A percentile compares a stretch with the other conserved stretches of the same genome.
phyloP scores from a whole-genome alignment of 2,113 vertebrate species.

The Indri indri region DNA sequence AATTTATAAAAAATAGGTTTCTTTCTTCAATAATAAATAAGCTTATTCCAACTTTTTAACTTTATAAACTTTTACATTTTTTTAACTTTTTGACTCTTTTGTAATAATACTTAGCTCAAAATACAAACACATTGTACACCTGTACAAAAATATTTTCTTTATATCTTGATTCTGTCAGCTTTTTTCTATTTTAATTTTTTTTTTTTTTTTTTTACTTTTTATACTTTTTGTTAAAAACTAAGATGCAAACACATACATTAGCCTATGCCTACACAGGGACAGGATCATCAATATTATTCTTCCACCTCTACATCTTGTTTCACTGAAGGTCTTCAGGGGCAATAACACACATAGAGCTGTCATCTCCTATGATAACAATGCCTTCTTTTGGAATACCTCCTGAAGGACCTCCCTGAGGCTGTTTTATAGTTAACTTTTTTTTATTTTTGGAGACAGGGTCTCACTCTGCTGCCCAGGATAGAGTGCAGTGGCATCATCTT shows the following conservation, averaged over 20 bases:
- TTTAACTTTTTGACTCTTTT: not conserved
- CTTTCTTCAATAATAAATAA: not conserved
- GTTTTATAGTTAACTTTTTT: no score
- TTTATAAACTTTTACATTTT: not conserved
- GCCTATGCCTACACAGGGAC: not conserved
- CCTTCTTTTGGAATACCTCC: not conserved
- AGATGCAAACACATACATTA: not conserved
- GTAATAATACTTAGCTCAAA: not conserved
- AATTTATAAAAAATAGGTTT: not conserved
- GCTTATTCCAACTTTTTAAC: not conserved
- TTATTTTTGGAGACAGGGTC: no score
- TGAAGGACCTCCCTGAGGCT: no score
- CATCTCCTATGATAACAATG: not conserved
- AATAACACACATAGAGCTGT: not conserved
- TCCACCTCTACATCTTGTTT: not conserved
- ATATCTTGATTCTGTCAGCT: not conserved
- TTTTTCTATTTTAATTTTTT: not conserved
- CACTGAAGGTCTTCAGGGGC: not conserved
- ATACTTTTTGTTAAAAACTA: not conserved
- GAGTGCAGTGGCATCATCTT: no score
- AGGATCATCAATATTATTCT: not conserved
- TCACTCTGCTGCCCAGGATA: no score
- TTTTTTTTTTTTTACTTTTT: not conserved
- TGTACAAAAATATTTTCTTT: not conserved
- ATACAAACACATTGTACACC: not conserved